Evolutionary conservation across 2,113 vertebrate genomes (phyloP).

Genomic region (Pica pica): DNA sequence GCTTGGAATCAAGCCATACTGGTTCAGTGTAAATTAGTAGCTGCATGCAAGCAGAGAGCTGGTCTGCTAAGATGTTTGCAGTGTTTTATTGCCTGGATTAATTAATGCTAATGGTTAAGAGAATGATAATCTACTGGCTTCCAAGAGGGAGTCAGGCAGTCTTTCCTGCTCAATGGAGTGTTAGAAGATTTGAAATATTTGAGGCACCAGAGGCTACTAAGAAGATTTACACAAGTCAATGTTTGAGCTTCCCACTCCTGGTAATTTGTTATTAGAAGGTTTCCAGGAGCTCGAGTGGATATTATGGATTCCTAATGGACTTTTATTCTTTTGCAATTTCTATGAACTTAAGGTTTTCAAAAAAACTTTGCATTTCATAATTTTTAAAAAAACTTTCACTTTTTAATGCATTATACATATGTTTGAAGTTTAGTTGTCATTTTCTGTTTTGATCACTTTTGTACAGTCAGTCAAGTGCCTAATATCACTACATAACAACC

Average conservation of each 20-base stretch:
- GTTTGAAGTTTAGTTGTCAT: neutral
- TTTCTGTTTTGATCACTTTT: neutral
- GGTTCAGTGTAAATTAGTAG: neutral
- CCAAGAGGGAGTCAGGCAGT: slow-evolving; percentile 3
- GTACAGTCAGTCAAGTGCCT: neutral
- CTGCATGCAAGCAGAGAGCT: neutral
- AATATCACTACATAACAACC: neutral
- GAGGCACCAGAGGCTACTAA: neutral
- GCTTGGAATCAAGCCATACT: neutral
- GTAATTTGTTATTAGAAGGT: neutral
- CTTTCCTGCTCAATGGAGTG: neutral
- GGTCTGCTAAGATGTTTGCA: neutral
- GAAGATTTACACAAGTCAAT: neutral
- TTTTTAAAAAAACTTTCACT: neutral
- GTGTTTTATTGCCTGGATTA: slow-evolving; percentile 45
- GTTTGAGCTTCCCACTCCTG: neutral
- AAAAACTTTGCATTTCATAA: neutral
- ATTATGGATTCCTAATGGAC: neutral
- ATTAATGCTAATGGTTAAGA: slow-evolving; percentile 38
- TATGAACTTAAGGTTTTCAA: neutral
- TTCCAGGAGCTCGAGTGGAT: neutral
- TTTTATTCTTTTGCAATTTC: neutral
- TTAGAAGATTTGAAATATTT: slow-evolving; percentile 8
- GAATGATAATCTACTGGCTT: slow-evolving; percentile 25
- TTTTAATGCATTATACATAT: neutral